Evolutionary conservation across 2,113 vertebrate genomes (phyloP).

Genomic region (Neotragus pygmaeus): DNA sequence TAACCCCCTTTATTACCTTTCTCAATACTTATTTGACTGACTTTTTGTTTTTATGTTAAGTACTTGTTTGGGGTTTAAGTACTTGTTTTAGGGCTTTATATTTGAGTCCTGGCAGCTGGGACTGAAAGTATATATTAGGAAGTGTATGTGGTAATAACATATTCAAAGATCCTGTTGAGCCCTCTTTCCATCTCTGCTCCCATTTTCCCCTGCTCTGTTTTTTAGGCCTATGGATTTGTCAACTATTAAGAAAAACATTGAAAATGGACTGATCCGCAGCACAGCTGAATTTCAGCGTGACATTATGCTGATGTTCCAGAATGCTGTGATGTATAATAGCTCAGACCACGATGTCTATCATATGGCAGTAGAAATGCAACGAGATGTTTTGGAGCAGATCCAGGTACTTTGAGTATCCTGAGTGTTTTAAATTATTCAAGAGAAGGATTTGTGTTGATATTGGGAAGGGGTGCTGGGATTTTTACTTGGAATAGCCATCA

Average conservation of each 20-base stretch:
- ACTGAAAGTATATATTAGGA: background rate
- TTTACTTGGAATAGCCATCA: constrained; percentile 37
- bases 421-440: constrained; percentile 27
- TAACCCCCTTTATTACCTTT: background rate
- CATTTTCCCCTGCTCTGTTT: constrained; percentile 22
- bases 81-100: background rate
- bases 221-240: constrained; percentile 98
- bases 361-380: constrained; percentile 99
- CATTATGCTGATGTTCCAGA: constrained; percentile 99
- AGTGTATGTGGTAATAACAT: background rate
- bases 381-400: constrained; percentile 97
- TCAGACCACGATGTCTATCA: constrained; percentile 99
- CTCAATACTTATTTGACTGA: background rate
- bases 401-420: constrained; percentile 80
- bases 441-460: background rate
- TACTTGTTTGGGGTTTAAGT: background rate
- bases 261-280: constrained; percentile 96
- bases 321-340: constrained; percentile 99
- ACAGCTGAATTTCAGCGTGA: constrained; percentile 99
- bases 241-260: constrained; percentile 99
- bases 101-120: background rate
- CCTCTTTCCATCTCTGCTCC: background rate
- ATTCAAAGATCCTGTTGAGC: background rate
- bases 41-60: background rate
- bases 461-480: background rate